phyloP scores from a whole-genome alignment of 2,797 vertebrate genomes.

The Manis pentadactyla region DNA sequence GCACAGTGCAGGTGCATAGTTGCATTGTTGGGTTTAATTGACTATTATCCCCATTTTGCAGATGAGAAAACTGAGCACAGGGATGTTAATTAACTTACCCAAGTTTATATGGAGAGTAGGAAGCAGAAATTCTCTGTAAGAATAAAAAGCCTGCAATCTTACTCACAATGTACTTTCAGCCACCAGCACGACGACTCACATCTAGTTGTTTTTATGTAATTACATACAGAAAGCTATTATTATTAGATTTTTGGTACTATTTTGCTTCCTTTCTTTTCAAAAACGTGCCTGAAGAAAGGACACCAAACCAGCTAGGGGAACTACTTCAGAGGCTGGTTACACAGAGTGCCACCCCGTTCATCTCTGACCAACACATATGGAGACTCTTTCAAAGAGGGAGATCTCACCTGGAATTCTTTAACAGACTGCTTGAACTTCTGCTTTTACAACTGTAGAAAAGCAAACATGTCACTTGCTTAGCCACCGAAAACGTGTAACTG shows the following conservation, averaged over 20 bases:
- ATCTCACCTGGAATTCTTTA: background rate
- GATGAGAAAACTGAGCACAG: background rate
- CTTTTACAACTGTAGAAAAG: background rate
- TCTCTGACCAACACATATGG: background rate
- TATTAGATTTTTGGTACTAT: background rate
- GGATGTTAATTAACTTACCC: background rate
- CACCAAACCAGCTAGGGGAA: background rate
- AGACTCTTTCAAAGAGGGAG: background rate
- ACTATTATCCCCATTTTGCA: background rate
- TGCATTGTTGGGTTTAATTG: background rate
- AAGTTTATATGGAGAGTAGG: background rate
- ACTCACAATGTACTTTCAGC: background rate
- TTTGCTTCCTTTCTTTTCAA: background rate
- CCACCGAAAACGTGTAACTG: background rate
- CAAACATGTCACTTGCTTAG: background rate
- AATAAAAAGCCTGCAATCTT: background rate
- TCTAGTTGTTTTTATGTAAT: background rate
- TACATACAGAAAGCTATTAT: background rate
- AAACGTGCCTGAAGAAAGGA: background rate
- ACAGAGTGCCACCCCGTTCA: background rate
- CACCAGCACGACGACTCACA: background rate
- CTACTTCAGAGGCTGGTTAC: background rate
- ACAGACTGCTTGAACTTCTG: background rate
- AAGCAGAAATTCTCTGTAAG: background rate
- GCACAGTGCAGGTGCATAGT: background rate